Percentiles rank a stretch among this genome's conserved stretches.
These are phyloP conservation scores for Paraescarpia echinospica DNA, from an alignment of 1,140 invertebrate genomes.

Conservation along the genomic window DNA sequence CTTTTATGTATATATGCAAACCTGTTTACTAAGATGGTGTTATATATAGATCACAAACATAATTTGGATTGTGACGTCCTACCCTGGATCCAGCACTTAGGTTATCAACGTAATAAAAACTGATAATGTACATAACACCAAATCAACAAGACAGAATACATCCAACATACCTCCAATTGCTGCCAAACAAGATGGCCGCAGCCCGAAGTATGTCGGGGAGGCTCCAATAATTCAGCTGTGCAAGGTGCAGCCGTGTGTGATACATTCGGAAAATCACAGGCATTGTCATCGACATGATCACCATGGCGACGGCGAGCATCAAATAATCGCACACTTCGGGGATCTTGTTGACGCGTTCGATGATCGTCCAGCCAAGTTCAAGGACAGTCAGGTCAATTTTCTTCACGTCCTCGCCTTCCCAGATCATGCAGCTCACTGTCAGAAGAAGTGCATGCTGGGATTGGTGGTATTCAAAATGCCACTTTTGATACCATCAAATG, in stretches of 20 bases:
- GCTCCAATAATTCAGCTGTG: conserved; percentile 7
- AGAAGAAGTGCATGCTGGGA: conserved; percentile 32
- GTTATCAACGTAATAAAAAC: neutral
- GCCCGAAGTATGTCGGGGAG: neutral
- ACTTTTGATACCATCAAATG: neutral
- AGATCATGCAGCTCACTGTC: conserved; percentile 89
- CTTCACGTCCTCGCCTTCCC: conserved; percentile 87
- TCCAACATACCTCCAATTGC: conserved; percentile 21
- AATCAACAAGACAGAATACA: neutral
- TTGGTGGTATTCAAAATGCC: neutral
- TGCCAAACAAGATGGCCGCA: conserved; percentile 1
- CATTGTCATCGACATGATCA: conserved; percentile 46
- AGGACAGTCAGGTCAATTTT: conserved; percentile 90
- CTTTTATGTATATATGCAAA: too few relatives aligned
- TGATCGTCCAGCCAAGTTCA: conserved; percentile 92
- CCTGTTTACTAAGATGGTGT: too few relatives aligned
- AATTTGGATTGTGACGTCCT: too few relatives aligned
- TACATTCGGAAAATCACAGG: conserved; percentile 51
- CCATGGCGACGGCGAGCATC: conserved; percentile 51
- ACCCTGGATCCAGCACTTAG: neutral
- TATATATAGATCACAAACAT: too few relatives aligned
- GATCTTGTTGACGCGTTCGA: conserved; percentile 76
- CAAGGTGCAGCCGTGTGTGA: conserved; percentile 29
- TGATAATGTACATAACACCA: neutral
- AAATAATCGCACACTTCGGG: conserved; percentile 82